Evolutionary conservation across 1,140 invertebrate species (phyloP).

Genomic region (Lethrus apterus): DNA sequence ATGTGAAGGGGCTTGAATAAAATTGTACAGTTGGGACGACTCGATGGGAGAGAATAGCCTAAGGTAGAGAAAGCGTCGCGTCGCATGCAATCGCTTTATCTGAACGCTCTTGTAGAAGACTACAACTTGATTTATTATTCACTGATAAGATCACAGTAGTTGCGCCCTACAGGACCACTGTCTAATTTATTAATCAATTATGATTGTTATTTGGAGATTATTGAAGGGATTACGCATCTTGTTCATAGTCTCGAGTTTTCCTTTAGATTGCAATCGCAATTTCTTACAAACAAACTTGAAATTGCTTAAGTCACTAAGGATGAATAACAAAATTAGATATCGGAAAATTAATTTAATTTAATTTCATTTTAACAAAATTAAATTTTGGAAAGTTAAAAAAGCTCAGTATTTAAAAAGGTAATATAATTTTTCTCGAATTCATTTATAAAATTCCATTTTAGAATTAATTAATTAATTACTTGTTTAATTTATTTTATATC

Average conservation of each 20-base stretch:
- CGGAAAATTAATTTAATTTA: no score
- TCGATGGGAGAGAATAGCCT: constrained; percentile 32
- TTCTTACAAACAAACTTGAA: no score
- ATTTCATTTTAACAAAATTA: no score
- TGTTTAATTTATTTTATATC: no score
- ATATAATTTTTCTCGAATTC: no score
- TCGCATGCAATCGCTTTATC: constrained; percentile 35
- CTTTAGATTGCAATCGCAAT: no score
- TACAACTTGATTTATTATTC: constrained; percentile 37
- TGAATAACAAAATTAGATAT: no score
- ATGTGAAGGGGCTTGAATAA: constrained; percentile 33
- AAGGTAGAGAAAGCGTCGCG: constrained; percentile 33
- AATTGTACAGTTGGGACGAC: constrained; percentile 34
- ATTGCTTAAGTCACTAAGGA: no score
- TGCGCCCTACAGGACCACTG: constrained; percentile 26
- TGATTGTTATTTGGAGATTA: constrained; percentile 14
- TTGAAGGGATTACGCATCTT: constrained; percentile 7
- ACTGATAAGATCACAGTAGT: constrained; percentile 35
- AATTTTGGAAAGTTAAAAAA: no score
- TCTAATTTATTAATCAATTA: constrained; percentile 22
- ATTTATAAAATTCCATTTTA: no score
- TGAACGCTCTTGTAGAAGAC: constrained; percentile 34
- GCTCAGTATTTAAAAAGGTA: no score
- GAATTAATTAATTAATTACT: no score
- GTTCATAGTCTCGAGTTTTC: constrained; percentile 3